Evolutionary conservation across 2,113 vertebrate genomes (phyloP).

Genomic region (Actinemys pallida): DNA sequence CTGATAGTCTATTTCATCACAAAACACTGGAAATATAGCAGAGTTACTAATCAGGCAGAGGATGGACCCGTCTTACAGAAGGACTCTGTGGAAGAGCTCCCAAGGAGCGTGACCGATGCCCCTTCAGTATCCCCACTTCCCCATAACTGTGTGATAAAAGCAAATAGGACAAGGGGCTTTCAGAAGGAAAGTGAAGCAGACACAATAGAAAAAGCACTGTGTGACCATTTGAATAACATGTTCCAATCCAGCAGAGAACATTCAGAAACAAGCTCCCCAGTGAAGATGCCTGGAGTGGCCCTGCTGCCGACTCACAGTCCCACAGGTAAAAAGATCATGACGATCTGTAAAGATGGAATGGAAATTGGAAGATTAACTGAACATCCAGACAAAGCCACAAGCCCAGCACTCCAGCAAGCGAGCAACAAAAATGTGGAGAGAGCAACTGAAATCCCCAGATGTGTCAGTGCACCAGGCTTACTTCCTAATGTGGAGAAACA

Average conservation of each 20-base stretch:
- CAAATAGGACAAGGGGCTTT: neutral
- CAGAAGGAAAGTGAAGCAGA: neutral
- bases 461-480: neutral
- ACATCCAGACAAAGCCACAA: neutral
- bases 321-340: neutral
- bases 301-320: neutral
- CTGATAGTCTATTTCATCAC: neutral
- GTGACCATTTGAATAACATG: too few species aligned
- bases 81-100: neutral
- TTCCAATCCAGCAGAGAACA: too few species aligned
- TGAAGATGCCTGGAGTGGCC: neutral
- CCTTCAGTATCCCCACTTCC: neutral
- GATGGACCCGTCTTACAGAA: too few species aligned
- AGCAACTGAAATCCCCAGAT: neutral
- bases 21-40: neutral
- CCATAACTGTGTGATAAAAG: too few species aligned
- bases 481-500: neutral
- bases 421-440: neutral
- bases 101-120: neutral
- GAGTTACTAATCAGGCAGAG: neutral
- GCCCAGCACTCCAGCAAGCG: neutral
- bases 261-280: neutral
- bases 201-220: neutral
- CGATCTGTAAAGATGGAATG: neutral
- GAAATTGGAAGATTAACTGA: neutral